Conservation (phyloP, 2,888 invertebrate genomes). For the Proisotoma minuta region DNA sequence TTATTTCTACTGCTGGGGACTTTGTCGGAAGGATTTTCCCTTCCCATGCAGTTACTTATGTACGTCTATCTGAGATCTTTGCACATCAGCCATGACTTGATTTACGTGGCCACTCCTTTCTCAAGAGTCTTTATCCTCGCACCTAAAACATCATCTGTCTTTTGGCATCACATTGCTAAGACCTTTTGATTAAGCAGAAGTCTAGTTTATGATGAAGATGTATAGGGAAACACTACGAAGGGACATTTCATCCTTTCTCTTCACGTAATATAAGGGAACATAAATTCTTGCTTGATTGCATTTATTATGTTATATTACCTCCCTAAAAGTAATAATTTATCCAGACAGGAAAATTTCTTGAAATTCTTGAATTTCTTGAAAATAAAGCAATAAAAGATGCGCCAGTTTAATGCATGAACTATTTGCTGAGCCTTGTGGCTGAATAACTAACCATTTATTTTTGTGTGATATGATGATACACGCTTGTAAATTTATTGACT, state of each 20-base stretch:
- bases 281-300: background rate
- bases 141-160: background rate
- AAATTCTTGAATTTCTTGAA: too few species aligned
- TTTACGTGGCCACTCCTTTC: background rate
- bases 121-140: background rate
- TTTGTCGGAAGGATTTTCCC: too few species aligned
- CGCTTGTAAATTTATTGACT: too few species aligned
- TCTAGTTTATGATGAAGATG: background rate
- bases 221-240: background rate
- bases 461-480: too few species aligned
- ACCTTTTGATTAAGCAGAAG: too few species aligned
- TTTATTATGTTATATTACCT: background rate
- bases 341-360: conserved; percentile 3
- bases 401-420: background rate
- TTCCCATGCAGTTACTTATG: too few species aligned
- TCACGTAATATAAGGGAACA: background rate
- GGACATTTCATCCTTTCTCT: too few species aligned
- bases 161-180: too few species aligned
- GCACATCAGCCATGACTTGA: conserved; percentile 9
- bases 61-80: too few species aligned
- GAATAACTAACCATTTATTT: too few species aligned
- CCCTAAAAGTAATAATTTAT: background rate
- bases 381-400: background rate
- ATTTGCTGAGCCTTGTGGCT: background rate
- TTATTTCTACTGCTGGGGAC: background rate